phyloP scores from a whole-genome alignment of 2,888 invertebrate genomes.

The Platypus cylindrus region DNA sequence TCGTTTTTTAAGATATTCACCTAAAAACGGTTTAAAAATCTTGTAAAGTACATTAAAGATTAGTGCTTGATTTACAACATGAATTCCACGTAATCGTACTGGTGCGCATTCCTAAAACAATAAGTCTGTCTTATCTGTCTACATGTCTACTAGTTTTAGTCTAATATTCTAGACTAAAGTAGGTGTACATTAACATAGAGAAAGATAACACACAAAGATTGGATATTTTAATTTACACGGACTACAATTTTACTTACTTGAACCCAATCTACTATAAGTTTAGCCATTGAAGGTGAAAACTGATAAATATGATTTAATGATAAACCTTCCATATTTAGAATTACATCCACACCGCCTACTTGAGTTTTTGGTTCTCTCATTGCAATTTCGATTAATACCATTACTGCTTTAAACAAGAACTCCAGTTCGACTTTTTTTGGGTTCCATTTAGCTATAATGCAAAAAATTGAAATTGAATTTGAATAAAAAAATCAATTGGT shows the following conservation, averaged over 20 bases:
- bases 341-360: slow-evolving; percentile 58
- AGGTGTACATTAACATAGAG: background rate
- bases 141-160: background rate
- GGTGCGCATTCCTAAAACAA: slow-evolving; percentile 67
- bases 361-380: slow-evolving; percentile 70
- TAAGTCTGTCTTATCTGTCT: too few relatives aligned
- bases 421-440: slow-evolving; percentile 48
- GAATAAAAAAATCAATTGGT: too few relatives aligned
- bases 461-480: slow-evolving; percentile 1
- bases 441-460: slow-evolving; percentile 59
- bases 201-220: background rate
- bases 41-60: slow-evolving; percentile 78
- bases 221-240: background rate
- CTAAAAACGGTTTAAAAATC: slow-evolving; percentile 77
- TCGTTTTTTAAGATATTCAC: slow-evolving; percentile 68
- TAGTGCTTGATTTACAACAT: slow-evolving; percentile 77
- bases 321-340: slow-evolving; percentile 65
- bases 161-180: too few relatives aligned
- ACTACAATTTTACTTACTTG: slow-evolving; percentile 36
- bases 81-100: slow-evolving; percentile 70
- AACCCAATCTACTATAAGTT: slow-evolving; percentile 58
- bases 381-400: slow-evolving; percentile 58
- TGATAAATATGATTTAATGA: slow-evolving; percentile 59
- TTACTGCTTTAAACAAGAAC: slow-evolving; percentile 57
- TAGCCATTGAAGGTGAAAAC: slow-evolving; percentile 66